Evolutionary conservation across 2,113 vertebrate genomes (phyloP), one percentile per base, ranked within the genome.

Genomic region (Thalassoma bifasciatum): DNA sequence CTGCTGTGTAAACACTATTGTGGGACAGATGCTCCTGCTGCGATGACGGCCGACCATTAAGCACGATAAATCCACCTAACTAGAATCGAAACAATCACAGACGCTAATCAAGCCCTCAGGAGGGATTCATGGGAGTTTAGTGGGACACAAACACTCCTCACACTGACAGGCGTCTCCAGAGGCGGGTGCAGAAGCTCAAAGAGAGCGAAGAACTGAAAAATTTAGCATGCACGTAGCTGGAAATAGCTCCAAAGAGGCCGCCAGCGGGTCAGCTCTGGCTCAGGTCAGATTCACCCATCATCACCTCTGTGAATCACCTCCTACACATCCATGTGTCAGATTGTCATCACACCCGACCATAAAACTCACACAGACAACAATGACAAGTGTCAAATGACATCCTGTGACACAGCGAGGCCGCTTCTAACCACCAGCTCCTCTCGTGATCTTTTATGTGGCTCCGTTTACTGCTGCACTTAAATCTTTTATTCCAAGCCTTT

Each of bases 221-320:
- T 85, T 78, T 42, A 70, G 49, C 60, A 26, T 38, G 13, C 19
- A 17, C 21, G 8, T 30, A 65, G n/a, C 38, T 23, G 14, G 37
- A 26, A 70, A 83, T 11, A 79, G 57, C 63, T 62, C 1, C 57
- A 69, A 50, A 72, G 47, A 10, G 44, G 44, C 3, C 30, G 30
- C 6, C 3, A 30, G 30, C 30, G 30, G 30, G 30, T 30, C 30
- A 30, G 30, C 30, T 30, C 30, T 30, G 30, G n/a, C n/a, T n/a
- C n/a, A n/a, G n/a, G n/a, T n/a, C n/a, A n/a, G n/a, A n/a, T n/a
- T n/a, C n/a, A n/a, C n/a, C n/a, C n/a, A n/a, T n/a, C n/a, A n/a
- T n/a, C n/a, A n/a, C n/a, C n/a, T n/a, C n/a, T n/a, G n/a, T 74
- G 78, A 88, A 57, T 88, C 78, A 86, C 50, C 44, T 76, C 66